These are phyloP conservation scores for Hippocampus guttulatus DNA, from an alignment of 2,113 vertebrate species.

Conservation along the genomic window DNA sequence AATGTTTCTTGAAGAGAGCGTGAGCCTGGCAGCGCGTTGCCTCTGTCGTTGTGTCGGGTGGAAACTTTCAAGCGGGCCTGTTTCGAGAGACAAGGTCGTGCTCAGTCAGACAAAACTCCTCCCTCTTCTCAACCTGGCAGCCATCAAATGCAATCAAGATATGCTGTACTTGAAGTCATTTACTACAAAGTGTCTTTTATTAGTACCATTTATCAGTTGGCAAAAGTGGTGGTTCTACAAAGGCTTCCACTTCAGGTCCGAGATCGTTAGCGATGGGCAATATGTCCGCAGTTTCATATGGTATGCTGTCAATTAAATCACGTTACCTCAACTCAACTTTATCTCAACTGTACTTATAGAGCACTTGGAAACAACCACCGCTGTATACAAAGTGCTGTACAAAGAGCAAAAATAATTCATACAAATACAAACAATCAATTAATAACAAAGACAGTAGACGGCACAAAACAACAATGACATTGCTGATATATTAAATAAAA, in stretches of 20 bases:
- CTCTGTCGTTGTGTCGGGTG: constrained; percentile 19
- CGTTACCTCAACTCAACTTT: too few species aligned
- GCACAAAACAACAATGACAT: too few species aligned
- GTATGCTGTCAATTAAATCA: too few species aligned
- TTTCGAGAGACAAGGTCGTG: constrained; percentile 41
- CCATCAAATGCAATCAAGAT: constrained; percentile 16
- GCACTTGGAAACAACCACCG: too few species aligned
- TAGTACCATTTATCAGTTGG: not conserved
- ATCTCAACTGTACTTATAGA: too few species aligned
- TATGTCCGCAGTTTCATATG: too few species aligned
- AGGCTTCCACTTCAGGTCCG: not conserved
- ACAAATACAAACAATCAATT: too few species aligned
- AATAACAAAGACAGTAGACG: too few species aligned
- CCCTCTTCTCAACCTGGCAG: constrained; percentile 14
- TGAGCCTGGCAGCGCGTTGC: constrained; percentile 31
- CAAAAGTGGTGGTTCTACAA: not conserved
- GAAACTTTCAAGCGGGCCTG: constrained; percentile 27
- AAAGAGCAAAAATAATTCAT: too few species aligned
- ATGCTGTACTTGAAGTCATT: not conserved
- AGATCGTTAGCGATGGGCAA: too few species aligned
- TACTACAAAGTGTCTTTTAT: not conserved
- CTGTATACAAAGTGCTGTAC: too few species aligned
- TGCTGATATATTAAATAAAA: too few species aligned
- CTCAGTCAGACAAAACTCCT: constrained; percentile 22
- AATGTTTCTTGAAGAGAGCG: constrained; percentile 32